A percentile compares a stretch with the other conserved stretches of the same genome.
phyloP scores from a whole-genome alignment of 2,797 vertebrate species.

The Cynodonichthys magdalenae region DNA sequence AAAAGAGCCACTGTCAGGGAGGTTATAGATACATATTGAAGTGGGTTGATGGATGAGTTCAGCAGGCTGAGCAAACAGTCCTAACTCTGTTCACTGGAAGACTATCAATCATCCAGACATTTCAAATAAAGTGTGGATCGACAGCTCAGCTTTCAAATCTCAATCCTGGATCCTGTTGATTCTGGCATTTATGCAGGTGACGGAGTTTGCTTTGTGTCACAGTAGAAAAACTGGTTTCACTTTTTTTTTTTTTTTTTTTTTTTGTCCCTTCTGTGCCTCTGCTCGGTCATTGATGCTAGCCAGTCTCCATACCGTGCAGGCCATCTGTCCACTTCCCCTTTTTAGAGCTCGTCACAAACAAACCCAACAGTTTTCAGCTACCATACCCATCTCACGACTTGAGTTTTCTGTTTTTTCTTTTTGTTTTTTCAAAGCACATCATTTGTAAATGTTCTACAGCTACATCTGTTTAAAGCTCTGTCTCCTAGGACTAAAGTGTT shows the following conservation, averaged over 20 bases:
- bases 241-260: constrained; percentile 49
- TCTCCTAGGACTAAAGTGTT: constrained; percentile 6
- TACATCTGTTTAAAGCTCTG: constrained; percentile 16
- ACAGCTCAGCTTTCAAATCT: constrained; percentile 47
- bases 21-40: constrained; percentile 68
- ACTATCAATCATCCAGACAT: constrained; percentile 67
- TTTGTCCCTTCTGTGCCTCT: constrained; percentile 48
- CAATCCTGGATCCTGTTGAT: constrained; percentile 43
- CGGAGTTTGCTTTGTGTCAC: constrained; percentile 50
- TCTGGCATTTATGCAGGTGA: constrained; percentile 53
- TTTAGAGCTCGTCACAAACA: constrained; percentile 67
- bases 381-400: constrained; percentile 39
- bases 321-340: constrained; percentile 75
- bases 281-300: constrained; percentile 62
- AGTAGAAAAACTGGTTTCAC: constrained; percentile 55
- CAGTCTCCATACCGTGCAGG: constrained; percentile 72
- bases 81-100: constrained; percentile 41
- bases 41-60: constrained; percentile 59
- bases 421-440: constrained; percentile 6
- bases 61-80: constrained; percentile 33
- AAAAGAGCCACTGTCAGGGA: constrained; percentile 39
- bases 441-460: constrained; percentile 41
- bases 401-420: constrained; percentile 14
- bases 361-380: constrained; percentile 60
- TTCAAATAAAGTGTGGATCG: constrained; percentile 61